Percentiles rank a stretch among this genome's conserved stretches.
Evolutionary conservation across 2,113 vertebrate genomes (phyloP).

Genomic region (Notechis scutatus): DNA sequence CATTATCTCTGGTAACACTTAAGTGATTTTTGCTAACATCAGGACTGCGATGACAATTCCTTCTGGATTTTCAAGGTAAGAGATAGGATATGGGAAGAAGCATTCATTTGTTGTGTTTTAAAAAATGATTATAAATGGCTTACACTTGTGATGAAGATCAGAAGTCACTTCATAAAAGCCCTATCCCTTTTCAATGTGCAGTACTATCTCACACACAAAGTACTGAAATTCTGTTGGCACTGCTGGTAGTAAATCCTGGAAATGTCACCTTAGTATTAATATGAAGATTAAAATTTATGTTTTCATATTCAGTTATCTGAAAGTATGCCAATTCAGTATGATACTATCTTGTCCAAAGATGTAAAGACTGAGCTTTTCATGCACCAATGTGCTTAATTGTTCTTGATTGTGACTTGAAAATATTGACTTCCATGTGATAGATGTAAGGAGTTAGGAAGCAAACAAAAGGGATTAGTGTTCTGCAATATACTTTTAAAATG

Average conservation of each 20-base stretch:
- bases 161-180: background rate
- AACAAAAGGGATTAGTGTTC: background rate
- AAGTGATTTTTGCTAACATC: background rate
- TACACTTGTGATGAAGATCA: background rate
- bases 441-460: background rate
- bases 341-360: background rate
- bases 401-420: background rate
- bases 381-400: background rate
- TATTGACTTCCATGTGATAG: background rate
- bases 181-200: background rate
- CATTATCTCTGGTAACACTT: background rate
- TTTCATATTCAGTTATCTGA: background rate
- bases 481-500: background rate
- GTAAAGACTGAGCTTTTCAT: background rate
- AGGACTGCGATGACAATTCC: background rate
- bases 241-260: background rate
- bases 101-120: background rate
- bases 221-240: background rate
- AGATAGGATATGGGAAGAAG: background rate
- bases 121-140: background rate
- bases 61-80: background rate
- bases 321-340: background rate
- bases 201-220: background rate
- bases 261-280: background rate
- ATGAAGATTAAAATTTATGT: background rate